phyloP scores from a whole-genome alignment of 2,797 vertebrate species.

The Onychomys leucogaster region DNA sequence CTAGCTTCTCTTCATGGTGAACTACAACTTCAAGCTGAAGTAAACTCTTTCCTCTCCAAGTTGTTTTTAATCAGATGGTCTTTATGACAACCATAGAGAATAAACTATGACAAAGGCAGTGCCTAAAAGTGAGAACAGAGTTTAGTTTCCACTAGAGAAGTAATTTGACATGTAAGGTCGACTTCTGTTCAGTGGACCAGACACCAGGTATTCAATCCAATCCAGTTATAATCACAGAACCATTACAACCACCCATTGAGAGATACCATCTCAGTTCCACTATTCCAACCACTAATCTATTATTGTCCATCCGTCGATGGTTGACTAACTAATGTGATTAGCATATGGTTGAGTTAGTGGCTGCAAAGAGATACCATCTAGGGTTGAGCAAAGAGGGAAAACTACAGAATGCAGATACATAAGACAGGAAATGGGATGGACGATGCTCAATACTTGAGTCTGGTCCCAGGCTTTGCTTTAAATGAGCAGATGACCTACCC shows the following conservation, averaged over 20 bases:
- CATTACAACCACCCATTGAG: conserved; percentile 9
- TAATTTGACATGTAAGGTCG: conserved; percentile 40
- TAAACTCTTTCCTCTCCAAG: background rate
- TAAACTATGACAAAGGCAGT: background rate
- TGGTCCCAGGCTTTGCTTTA: background rate
- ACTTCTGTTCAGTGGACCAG: conserved; percentile 37
- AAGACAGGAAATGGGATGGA: background rate
- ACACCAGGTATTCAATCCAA: conserved; percentile 52
- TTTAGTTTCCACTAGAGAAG: background rate
- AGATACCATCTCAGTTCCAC: conserved; percentile 60
- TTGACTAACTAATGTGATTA: conserved; percentile 68
- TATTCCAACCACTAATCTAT: conserved; percentile 57
- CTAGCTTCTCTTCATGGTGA: background rate
- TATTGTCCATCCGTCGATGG: conserved; percentile 59
- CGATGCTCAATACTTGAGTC: background rate
- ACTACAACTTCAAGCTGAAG: background rate
- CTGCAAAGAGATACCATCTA: conserved; percentile 44
- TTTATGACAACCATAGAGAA: background rate
- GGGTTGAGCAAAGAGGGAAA: conserved; percentile 49
- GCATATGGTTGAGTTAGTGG: conserved; percentile 65
- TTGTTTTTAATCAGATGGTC: background rate
- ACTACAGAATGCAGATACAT: background rate
- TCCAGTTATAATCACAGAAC: conserved; percentile 31
- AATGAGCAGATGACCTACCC: background rate
- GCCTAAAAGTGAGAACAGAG: background rate